Conservation (phyloP, 2,113 vertebrate genomes). For the Urocolius indicus region DNA sequence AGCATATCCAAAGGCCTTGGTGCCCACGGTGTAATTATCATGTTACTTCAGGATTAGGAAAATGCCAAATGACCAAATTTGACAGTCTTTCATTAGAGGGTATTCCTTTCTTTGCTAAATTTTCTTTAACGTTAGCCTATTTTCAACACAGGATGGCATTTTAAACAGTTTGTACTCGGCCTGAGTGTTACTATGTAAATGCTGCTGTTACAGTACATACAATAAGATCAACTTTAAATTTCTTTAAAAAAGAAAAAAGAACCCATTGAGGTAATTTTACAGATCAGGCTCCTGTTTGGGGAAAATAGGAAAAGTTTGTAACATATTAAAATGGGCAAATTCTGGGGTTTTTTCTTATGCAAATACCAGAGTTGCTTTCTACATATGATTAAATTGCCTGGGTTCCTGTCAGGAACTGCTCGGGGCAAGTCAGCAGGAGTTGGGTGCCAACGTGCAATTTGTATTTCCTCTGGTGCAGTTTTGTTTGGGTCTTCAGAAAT, state of each 20-base stretch:
- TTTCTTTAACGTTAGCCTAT: not conserved
- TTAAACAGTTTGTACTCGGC: not conserved
- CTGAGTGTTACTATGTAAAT: not conserved
- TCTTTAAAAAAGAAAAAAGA: not conserved
- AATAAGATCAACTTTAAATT: not conserved
- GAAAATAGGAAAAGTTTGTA: not conserved
- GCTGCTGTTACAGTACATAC: not conserved
- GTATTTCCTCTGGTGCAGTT: not conserved
- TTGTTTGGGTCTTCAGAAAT: not conserved
- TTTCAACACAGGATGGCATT: not conserved
- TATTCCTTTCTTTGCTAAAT: not conserved
- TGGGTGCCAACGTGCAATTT: not conserved
- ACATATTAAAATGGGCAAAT: not conserved
- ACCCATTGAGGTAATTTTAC: not conserved
- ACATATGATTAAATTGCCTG: fast-evolving
- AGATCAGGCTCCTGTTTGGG: not conserved
- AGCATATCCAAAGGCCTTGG: not conserved
- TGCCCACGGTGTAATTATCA: not conserved
- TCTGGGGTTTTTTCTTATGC: not conserved
- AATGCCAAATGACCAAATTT: not conserved
- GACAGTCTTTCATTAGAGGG: not conserved
- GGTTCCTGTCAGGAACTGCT: not conserved
- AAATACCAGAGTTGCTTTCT: not conserved
- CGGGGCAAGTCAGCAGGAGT: not conserved
- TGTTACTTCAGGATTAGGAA: not conserved